Conservation (phyloP, 2,113 vertebrate species). For the Atlantisia rogersi region DNA sequence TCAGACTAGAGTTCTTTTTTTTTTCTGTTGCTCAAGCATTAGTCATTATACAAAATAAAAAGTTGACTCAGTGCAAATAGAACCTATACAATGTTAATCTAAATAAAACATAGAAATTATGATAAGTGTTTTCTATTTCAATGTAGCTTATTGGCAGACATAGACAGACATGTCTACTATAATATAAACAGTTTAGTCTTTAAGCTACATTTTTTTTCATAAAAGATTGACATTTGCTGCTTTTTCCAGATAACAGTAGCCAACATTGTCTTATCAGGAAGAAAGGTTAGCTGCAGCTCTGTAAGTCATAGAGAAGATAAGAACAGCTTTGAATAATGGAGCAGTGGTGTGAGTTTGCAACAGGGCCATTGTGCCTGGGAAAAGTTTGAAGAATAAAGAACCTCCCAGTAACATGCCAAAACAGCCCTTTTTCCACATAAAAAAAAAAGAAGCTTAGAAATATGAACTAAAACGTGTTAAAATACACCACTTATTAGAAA, state of each 20-base stretch:
- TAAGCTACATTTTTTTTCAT: neutral
- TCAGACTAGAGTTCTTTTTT: neutral
- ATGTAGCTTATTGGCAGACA: neutral
- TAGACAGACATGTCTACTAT: neutral
- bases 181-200: constrained; percentile 43
- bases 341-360: neutral
- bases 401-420: neutral
- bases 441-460: neutral
- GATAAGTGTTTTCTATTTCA: neutral
- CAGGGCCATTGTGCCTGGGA: neutral
- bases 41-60: neutral
- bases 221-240: constrained; percentile 11
- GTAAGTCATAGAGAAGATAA: neutral
- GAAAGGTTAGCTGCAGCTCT: neutral
- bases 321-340: constrained; percentile 24
- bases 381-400: neutral
- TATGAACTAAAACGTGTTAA: neutral
- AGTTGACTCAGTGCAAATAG: neutral
- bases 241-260: constrained; percentile 41
- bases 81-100: neutral
- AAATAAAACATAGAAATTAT: neutral
- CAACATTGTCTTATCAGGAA: neutral
- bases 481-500: neutral
- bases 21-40: neutral
- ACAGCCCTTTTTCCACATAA: neutral